Base-by-base conservation (phyloP, 2,797 vertebrate species). In the Limosa lapponica region DNA sequence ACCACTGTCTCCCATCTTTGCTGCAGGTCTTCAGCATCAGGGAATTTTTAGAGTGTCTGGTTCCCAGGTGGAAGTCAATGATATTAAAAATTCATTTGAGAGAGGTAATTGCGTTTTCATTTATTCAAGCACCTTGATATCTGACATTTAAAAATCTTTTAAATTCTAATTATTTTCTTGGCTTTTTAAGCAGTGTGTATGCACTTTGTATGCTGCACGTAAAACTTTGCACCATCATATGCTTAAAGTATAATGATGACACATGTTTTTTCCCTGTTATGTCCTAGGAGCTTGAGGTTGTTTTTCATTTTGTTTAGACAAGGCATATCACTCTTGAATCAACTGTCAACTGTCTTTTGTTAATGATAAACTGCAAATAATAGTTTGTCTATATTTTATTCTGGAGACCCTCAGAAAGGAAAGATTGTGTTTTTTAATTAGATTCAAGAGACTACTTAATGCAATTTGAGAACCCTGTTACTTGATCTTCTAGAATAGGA, bases 51-150 rank as follows among this genome's bases (percentile, higher is more conserved):
- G 99, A 94, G 99, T 99, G 12, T 98, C 99, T 89, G 99, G 99
- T 92, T 99, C 99, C 85, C 99, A 99, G 96, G 98, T 99, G 97
- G 99, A 99, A 98, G 99, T 99, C 97, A 99, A 99, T 91, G 99
- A 99, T 97, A 99, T 99, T 98, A 99, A 99, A 98, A 99, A 99
- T 98, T 99, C 99, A 24, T 99, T 99, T 97, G 99, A 99, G 97
- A 99, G 99, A 99, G 99, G 99, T 99, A 98, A 99, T 85, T 94
- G 73, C 54, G n/a, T 86, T 84, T 91, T 94, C 52, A 27, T 92
- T 82, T 90, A 84, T 94, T 82, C 8, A 7, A 93, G 48, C 59
- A 90, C 44, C 49, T 43, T 91, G 73, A 81, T 90, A 94, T 52
- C 70, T 91, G 51, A 44, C 41, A 62, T 88, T 61, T 79, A 2